Percentiles rank a stretch among this genome's conserved stretches.
Evolutionary conservation across 2,113 vertebrate species (phyloP).

Genomic region (Pterocles gutturalis): DNA sequence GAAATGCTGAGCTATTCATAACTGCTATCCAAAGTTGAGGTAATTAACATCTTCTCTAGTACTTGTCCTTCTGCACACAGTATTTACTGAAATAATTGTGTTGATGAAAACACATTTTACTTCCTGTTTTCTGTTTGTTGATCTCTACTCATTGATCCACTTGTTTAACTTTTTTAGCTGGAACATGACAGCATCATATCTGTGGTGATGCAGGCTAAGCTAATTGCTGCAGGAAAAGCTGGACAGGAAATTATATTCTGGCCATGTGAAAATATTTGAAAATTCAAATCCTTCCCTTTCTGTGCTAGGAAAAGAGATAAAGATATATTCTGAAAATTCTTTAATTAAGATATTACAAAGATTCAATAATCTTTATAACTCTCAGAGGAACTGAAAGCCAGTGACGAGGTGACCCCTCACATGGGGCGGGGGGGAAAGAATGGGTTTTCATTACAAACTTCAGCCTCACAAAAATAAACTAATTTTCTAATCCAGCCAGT

Average conservation of each 20-base stretch:
- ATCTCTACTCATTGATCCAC: neutral
- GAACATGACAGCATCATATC: neutral
- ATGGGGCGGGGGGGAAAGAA: neutral
- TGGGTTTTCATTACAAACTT: neutral
- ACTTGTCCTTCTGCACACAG: neutral
- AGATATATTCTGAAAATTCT: neutral
- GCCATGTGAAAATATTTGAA: neutral
- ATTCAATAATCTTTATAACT: neutral
- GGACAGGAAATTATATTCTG: neutral
- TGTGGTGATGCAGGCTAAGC: neutral
- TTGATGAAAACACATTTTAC: neutral
- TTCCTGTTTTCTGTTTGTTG: neutral
- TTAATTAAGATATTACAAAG: neutral
- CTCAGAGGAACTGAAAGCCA: neutral
- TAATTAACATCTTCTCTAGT: neutral
- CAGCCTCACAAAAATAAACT: neutral
- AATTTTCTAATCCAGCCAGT: neutral
- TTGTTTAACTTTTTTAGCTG: neutral
- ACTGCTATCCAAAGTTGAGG: neutral
- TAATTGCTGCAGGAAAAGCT: neutral
- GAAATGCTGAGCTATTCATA: neutral
- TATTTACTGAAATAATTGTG: neutral
- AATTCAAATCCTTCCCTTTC: neutral
- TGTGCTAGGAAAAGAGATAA: neutral
- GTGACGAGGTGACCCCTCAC: neutral